Percentiles rank a stretch among this genome's conserved stretches.
Evolutionary conservation across 1,140 invertebrate genomes (phyloP).

Genomic region (Ceratitis capitata): DNA sequence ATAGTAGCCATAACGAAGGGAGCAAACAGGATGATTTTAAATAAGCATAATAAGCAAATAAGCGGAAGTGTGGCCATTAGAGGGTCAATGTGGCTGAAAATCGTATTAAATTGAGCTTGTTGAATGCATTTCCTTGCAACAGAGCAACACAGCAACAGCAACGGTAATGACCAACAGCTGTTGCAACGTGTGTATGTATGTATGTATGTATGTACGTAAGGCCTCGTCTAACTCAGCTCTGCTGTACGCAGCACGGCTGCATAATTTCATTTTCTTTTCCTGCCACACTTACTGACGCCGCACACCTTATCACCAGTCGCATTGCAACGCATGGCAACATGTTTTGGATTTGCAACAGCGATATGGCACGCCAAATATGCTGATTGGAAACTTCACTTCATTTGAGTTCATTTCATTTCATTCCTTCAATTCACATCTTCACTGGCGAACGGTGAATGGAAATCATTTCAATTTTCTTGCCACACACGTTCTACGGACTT

Average conservation of each 20-base stretch:
- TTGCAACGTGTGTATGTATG: neutral
- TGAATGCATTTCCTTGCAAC: neutral
- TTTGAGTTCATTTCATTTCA: neutral
- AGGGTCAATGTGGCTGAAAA: constrained; percentile 32
- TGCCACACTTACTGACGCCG: neutral
- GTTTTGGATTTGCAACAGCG: constrained; percentile 9
- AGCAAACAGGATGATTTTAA: constrained; percentile 1
- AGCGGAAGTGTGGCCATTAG: constrained; percentile 26
- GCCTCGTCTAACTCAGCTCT: neutral
- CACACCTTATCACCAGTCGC: neutral
- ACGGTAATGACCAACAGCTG: neutral
- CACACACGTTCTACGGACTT: constrained; percentile 36
- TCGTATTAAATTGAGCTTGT: constrained; percentile 24
- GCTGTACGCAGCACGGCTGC: neutral
- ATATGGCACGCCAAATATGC: constrained; percentile 31
- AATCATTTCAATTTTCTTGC: constrained; percentile 39
- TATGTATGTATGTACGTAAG: neutral
- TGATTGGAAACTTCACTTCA: constrained; percentile 8
- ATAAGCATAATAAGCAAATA: constrained; percentile 29
- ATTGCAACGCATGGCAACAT: neutral
- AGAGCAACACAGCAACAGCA: neutral
- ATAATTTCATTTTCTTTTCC: constrained; percentile 35
- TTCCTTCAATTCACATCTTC: too few species aligned
- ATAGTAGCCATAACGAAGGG: too few species aligned
- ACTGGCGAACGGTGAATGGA: too few species aligned